phyloP scores from a whole-genome alignment of 2,797 vertebrate species.

The Hippopotamyrus pictus region DNA sequence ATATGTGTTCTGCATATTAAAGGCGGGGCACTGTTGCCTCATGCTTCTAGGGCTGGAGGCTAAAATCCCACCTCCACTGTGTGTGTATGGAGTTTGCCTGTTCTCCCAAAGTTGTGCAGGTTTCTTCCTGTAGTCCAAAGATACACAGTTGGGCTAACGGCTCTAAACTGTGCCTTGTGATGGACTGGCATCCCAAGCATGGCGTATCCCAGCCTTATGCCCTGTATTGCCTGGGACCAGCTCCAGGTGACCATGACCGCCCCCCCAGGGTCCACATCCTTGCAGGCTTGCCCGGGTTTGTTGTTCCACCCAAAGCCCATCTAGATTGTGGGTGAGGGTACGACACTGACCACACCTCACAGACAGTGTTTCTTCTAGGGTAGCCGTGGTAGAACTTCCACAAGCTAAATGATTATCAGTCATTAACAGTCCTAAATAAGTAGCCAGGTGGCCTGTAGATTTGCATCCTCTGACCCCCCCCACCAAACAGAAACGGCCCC shows the following conservation, averaged over 20 bases:
- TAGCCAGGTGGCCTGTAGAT: conserved; percentile 49
- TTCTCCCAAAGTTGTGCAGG: neutral
- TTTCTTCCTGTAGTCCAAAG: neutral
- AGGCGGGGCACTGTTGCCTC: neutral
- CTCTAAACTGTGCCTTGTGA: neutral
- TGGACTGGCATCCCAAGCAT: neutral
- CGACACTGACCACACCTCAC: neutral
- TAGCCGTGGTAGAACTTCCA: neutral
- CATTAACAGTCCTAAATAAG: conserved; percentile 34
- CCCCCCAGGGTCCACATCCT: neutral
- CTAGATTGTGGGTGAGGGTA: neutral
- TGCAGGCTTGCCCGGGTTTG: neutral
- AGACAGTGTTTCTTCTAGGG: neutral
- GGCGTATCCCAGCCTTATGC: neutral
- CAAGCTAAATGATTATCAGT: neutral
- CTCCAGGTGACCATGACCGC: neutral
- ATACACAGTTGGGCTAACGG: neutral
- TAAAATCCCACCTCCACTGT: neutral
- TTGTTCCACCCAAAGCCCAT: neutral
- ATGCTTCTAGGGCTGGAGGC: neutral
- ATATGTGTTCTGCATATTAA: neutral
- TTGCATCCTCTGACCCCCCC: conserved; percentile 6
- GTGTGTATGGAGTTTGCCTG: neutral
- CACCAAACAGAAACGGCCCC: conserved; percentile 6
- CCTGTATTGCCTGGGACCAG: neutral